Evolutionary conservation across 2,888 invertebrate species (phyloP).

Genomic region (Nomada ruficornis): DNA sequence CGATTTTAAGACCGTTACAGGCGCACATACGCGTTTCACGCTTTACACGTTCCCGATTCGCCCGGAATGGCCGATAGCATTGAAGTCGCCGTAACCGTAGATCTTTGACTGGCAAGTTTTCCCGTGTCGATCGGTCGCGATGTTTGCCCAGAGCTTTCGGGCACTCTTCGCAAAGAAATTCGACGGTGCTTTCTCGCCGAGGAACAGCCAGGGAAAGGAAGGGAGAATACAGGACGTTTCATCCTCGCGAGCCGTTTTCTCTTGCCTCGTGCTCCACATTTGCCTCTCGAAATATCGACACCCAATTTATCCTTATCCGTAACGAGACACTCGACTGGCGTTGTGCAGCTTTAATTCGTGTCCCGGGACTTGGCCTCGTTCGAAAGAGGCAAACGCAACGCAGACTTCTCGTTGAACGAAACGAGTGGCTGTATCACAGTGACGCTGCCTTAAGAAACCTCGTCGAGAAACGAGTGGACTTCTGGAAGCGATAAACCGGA

Average conservation of each 20-base stretch:
- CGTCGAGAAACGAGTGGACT: no score
- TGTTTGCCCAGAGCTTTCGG: constrained; percentile 23
- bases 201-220: neutral
- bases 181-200: neutral
- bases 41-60: constrained; percentile 10
- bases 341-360: no score
- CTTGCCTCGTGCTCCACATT: neutral
- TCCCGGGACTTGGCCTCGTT: no score
- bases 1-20: neutral
- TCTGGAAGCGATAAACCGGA: neutral
- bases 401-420: no score
- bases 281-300: neutral
- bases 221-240: neutral
- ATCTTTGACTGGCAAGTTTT: constrained; percentile 6
- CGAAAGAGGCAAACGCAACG: neutral
- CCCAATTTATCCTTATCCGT: neutral
- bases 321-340: no score
- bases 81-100: neutral
- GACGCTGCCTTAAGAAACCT: no score
- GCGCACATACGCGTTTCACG: neutral
- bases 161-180: constrained; percentile 16
- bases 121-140: constrained; percentile 10
- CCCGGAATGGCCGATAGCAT: neutral
- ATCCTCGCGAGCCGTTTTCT: neutral
- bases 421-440: no score